Evolutionary conservation across 92 coral and sea anemone species (phyloP).

Genomic region (Pocillopora grandis): DNA sequence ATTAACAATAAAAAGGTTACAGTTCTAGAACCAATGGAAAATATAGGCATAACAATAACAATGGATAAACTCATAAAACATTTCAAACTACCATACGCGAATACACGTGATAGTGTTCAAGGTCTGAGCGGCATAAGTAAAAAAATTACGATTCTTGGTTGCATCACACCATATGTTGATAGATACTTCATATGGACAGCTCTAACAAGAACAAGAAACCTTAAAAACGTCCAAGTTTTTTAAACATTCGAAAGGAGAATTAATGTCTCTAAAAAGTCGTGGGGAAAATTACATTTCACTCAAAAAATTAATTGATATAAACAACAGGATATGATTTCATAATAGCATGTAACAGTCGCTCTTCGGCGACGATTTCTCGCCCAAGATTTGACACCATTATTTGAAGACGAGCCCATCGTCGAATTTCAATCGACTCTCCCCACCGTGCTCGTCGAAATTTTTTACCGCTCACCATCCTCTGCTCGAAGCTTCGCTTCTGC

Average conservation of each 20-base stretch:
- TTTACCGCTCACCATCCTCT: too few relatives aligned
- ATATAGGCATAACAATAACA: neutral
- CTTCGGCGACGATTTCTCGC: too few relatives aligned
- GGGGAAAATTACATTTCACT: constrained; percentile 16
- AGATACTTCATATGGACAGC: constrained; percentile 32
- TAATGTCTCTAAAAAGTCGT: constrained; percentile 9
- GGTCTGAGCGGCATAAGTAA: neutral
- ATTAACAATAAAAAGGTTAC: neutral
- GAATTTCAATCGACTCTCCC: too few relatives aligned
- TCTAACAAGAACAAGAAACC: constrained; percentile 25
- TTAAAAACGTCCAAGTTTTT: constrained; percentile 22
- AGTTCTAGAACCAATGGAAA: neutral
- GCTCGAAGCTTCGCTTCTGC: too few relatives aligned
- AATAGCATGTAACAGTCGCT: too few relatives aligned
- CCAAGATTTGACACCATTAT: too few relatives aligned
- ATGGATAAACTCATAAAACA: neutral
- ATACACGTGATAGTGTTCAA: constrained; percentile 26
- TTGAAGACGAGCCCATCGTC: too few relatives aligned
- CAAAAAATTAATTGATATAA: too few relatives aligned
- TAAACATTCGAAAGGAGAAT: constrained; percentile 1
- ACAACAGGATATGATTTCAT: too few relatives aligned
- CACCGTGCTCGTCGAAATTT: too few relatives aligned
- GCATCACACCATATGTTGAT: constrained; percentile 29
- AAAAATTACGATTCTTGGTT: constrained; percentile 2
- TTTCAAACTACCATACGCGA: neutral